phyloP scores from a whole-genome alignment of 1,140 invertebrate species.

The Bactericera cockerelli region DNA sequence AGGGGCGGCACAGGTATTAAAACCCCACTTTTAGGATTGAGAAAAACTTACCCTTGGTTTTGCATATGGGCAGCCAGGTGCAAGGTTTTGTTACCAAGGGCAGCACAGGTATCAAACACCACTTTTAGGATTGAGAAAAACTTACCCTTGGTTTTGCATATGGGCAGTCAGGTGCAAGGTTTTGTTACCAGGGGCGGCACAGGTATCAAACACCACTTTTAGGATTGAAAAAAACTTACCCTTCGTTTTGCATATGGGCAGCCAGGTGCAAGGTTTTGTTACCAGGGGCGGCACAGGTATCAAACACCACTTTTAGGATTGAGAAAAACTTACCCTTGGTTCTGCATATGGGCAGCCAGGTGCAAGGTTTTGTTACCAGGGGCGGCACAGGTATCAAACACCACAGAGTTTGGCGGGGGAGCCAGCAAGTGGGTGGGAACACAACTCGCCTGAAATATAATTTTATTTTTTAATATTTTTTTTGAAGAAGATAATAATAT shows the following conservation, averaged over 20 bases:
- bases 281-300: no score
- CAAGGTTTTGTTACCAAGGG: constrained; percentile 90
- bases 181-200: constrained; percentile 94
- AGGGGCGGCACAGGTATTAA: constrained; percentile 91
- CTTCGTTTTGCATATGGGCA: no score
- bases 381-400: constrained; percentile 87
- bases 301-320: no score
- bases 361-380: constrained; percentile 93
- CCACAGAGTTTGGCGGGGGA: constrained; percentile 45
- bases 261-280: no score
- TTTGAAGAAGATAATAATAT: constrained; percentile 8
- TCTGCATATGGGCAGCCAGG: constrained; percentile 63
- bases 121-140: no score
- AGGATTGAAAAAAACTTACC: no score
- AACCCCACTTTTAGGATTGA: no score
- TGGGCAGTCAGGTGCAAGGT: constrained; percentile 72
- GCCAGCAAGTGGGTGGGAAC: constrained; percentile 58
- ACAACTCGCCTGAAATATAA: constrained; percentile 61
- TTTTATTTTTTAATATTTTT: constrained; percentile 14
- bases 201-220: constrained; percentile 90
- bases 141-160: constrained; percentile 56
- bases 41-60: no score
- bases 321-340: constrained; percentile 49
- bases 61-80: constrained; percentile 79
- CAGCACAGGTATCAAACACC: constrained; percentile 90